These are phyloP conservation scores for Antheraea pernyi DNA, from an alignment of 1,140 invertebrate species.

Conservation along the genomic window DNA sequence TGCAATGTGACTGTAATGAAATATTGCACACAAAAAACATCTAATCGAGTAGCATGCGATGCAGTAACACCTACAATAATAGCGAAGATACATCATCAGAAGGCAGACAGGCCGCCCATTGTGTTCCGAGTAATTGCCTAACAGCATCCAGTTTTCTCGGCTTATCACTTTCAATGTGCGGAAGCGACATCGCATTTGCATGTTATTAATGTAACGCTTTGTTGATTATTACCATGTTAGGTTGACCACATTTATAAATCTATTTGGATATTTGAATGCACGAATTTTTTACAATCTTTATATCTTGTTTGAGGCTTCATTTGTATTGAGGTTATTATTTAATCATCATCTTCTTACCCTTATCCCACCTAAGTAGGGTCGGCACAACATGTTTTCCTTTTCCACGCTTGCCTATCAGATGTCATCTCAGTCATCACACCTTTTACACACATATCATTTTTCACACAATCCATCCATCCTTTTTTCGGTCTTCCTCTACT, in stretches of 20 bases:
- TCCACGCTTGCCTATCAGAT: too few species aligned
- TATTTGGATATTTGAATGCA: background rate
- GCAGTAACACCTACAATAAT: constrained; percentile 1
- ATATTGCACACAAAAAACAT: background rate
- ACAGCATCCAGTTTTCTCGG: constrained; percentile 41
- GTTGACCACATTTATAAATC: background rate
- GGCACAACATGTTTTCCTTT: too few species aligned
- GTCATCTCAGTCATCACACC: too few species aligned
- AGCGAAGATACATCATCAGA: background rate
- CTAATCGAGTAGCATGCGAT: background rate
- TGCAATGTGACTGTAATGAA: too few species aligned
- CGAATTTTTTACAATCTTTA: too few species aligned
- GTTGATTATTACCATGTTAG: constrained; percentile 28
- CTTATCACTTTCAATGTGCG: constrained; percentile 46
- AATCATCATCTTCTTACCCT: too few species aligned
- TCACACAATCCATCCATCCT: too few species aligned
- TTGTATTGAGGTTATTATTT: too few species aligned
- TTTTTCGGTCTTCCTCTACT: too few species aligned
- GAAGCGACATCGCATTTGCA: constrained; percentile 45
- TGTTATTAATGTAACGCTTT: constrained; percentile 46
- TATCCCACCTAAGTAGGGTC: too few species aligned
- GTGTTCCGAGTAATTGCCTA: constrained; percentile 38
- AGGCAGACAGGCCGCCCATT: constrained; percentile 16
- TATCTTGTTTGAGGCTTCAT: too few species aligned
- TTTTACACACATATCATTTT: too few species aligned